Base-by-base conservation (phyloP, 64 coral and sea anemone genomes). In the Acropora tenuis region DNA sequence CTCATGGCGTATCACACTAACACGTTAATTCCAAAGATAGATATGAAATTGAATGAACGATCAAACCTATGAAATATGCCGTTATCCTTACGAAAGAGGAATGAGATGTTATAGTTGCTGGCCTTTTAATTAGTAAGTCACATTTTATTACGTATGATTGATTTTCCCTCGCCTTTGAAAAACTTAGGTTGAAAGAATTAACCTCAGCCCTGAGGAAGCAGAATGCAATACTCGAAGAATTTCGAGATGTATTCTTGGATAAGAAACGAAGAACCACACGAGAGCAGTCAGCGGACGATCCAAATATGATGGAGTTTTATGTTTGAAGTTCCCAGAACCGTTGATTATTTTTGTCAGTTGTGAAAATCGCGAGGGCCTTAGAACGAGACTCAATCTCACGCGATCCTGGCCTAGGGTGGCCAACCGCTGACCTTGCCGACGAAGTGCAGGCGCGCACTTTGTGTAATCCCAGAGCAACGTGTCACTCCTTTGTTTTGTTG, bases 141-240 rank as follows among this genome's bases (percentile, higher is more conserved):
- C 30, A 30, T 30, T 30, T 30, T 30, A 30, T 30, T 30, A 30
- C 30, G 30, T 30, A 30, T 30, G 30, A 30, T 30, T 30, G 30
- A 10, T 55, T 55, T 55, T 63, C 13, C 16, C 60, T 63, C 60
- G 60, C 52, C 52, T 63, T 63, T 2, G 43, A 4, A 16, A 12
- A 49, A 17, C 13, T 43, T 65, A 93, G 91, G 80, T 87, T 93
- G 58, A 86, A 74, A 80, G 78, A 93, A 20, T 87, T 93, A 19
- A 87, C 91, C 0, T 78, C 74, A n/a, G 69, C 77, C 71, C 47
- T 93, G 1, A 86, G 68, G 61, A 93, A 77, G 47, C 91, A 93
- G 61, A 79, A 63, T 17, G 76, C 69, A n/a, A 41, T 93, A 1
- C 59, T 93, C 13, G 91, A 93, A 72, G 91, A 93, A 43, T 61